Conservation (phyloP, 2,888 invertebrate species). For the Chalcis sispes region DNA sequence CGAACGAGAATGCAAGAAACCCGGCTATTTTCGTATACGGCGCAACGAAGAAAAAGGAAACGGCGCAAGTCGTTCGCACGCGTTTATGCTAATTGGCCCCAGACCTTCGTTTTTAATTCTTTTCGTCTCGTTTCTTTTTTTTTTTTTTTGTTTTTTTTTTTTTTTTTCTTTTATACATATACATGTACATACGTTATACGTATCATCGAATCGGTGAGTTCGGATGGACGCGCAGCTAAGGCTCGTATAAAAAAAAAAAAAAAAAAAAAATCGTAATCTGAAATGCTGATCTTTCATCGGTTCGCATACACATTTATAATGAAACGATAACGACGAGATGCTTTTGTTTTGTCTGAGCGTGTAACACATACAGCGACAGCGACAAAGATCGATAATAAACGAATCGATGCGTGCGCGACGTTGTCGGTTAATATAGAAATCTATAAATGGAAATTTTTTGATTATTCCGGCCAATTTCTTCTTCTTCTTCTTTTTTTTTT, state of each 20-base stretch:
- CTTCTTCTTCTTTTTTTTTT: too few species aligned
- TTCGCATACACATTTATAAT: neutral
- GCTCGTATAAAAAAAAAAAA: neutral
- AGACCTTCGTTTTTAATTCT: too few species aligned
- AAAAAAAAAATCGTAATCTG: constrained; percentile 9
- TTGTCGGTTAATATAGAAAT: too few species aligned
- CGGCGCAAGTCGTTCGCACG: neutral
- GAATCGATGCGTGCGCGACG: neutral
- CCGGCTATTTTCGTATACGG: neutral
- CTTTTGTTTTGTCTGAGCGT: constrained; percentile 16
- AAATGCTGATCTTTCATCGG: constrained; percentile 8
- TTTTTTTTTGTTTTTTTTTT: too few species aligned
- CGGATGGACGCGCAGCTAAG: too few species aligned
- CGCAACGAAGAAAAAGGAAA: constrained; percentile 11
- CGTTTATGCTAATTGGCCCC: constrained; percentile 2
- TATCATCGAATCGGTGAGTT: too few species aligned
- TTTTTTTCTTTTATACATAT: too few species aligned
- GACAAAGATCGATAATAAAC: constrained; percentile 34
- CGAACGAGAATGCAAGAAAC: neutral
- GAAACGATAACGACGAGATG: constrained; percentile 13
- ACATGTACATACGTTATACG: too few species aligned
- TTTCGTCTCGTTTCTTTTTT: too few species aligned
- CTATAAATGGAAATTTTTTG: too few species aligned
- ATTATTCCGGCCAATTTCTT: too few species aligned
- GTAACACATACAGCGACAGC: too few species aligned